A percentile compares a stretch with the other conserved stretches of the same genome.
These are phyloP conservation scores for Haliclona indistincta DNA, from an alignment of 37 sponge, comb jelly and placozoan species.

Conservation along the genomic window DNA sequence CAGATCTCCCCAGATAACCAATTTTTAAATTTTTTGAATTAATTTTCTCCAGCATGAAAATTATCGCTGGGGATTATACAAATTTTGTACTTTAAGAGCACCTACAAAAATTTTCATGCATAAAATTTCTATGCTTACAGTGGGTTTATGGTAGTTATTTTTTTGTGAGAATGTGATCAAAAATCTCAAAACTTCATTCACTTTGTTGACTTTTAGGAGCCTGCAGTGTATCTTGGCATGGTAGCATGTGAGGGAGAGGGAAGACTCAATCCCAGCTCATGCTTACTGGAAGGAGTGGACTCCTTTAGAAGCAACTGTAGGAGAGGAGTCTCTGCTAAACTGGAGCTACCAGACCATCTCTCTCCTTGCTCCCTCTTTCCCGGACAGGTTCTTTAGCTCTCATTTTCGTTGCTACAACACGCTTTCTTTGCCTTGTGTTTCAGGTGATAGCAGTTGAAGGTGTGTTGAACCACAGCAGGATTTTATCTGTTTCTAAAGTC, in stretches of 20 bases:
- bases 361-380: constrained; percentile 61
- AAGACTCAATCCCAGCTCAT: constrained; percentile 63
- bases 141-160: no score
- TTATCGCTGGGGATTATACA: no score
- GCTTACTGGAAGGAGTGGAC: constrained; percentile 56
- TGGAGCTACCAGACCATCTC: constrained; percentile 52
- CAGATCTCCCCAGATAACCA: no score
- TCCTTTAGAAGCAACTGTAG: not conserved
- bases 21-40: no score
- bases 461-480: constrained; percentile 34
- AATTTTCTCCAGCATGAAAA: no score
- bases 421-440: not conserved
- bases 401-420: not conserved
- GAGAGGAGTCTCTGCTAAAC: constrained; percentile 17
- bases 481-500: constrained; percentile 36
- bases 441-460: constrained; percentile 75
- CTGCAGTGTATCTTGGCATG: constrained; percentile 55
- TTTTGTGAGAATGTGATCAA: no score
- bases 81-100: no score
- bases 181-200: not conserved
- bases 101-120: no score
- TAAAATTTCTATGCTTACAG: no score
- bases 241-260: constrained; percentile 76
- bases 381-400: constrained; percentile 55
- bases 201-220: constrained; percentile 31